Percentiles rank a stretch among this genome's conserved stretches.
Evolutionary conservation across 2,797 vertebrate species (phyloP).

Genomic region (Molossus molossus): DNA sequence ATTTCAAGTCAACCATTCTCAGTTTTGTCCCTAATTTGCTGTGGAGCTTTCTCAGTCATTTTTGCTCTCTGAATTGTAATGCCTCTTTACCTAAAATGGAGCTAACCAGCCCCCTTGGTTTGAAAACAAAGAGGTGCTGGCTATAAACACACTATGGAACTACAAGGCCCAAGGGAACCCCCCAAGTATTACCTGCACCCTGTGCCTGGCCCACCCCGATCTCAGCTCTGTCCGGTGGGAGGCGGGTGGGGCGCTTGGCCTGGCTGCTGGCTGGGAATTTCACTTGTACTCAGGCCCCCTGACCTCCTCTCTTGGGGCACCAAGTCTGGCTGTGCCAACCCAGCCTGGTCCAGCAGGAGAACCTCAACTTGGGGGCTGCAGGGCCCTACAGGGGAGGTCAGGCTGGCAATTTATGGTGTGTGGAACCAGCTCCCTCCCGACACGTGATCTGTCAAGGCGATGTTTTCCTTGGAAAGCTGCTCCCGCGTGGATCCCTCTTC

Average conservation of each 20-base stretch:
- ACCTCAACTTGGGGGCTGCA: neutral
- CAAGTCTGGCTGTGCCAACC: neutral
- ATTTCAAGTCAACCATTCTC: neutral
- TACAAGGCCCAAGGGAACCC: neutral
- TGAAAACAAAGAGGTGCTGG: neutral
- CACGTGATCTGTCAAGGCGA: constrained; percentile 90
- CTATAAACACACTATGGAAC: neutral
- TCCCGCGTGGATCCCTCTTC: constrained; percentile 89
- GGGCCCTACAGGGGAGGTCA: constrained; percentile 78
- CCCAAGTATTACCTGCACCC: neutral
- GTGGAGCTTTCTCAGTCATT: neutral
- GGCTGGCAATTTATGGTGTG: constrained; percentile 90
- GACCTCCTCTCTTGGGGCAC: neutral
- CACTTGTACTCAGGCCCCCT: neutral
- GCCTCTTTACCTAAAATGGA: neutral
- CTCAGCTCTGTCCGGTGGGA: neutral
- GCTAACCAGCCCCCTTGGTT: neutral
- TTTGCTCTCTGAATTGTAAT: neutral
- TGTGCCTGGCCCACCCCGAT: neutral
- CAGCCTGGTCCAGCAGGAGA: neutral
- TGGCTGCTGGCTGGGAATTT: neutral
- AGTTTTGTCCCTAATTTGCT: neutral
- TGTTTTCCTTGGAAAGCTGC: constrained; percentile 92
- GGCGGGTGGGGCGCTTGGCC: neutral
- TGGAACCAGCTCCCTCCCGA: constrained; percentile 87